Base-by-base conservation (phyloP, 2,888 invertebrate genomes). In the Spisula solida region DNA sequence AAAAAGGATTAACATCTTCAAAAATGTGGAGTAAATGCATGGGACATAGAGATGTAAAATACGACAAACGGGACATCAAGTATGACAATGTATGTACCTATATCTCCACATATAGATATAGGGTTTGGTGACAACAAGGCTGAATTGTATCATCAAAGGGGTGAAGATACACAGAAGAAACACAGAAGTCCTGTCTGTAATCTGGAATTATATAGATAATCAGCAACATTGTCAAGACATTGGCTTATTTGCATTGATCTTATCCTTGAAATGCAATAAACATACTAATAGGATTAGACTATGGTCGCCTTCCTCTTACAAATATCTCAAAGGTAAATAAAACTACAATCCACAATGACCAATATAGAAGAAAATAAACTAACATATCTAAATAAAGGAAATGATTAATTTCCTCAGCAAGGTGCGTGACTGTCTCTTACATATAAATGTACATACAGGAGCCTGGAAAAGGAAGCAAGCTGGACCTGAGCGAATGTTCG, bases 241-340 rank as follows among this genome's bases (percentile, higher is more conserved):
- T 75, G 31, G 8, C 51, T 70, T 81, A 41, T 47, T 87, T 78
- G 66, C 82, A 85, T 34, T 55, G 82, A 86, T 88, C 83, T 86
- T 90, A 88, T 88, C 88, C 80, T 34, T 75, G 34, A 47, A 31
- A 75, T 70, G 82, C 82, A 85, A 88, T 86, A 86, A 90, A 90
- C 82, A 66, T 56, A 55, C 82, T 80, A 82, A 88, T 82, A 55
- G 87, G 90, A 88, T 90, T 90, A 90, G 90, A 88, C 86, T 34
- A 18, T 41, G 79, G 90, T 87, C 90, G 90, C 90, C 90, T 86
- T 56, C 81, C 86, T 60, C 34, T 82, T 82, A 88, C 90, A 90
- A 86, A 83, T 86, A 90, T 90, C 90, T 86, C 29, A 29, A 87
- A 90, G 48, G 90, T 88, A 90, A 90, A 86, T 86, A 86, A 18